Conservation (phyloP, 1,140 invertebrate species). For the Cydia strobilella region DNA sequence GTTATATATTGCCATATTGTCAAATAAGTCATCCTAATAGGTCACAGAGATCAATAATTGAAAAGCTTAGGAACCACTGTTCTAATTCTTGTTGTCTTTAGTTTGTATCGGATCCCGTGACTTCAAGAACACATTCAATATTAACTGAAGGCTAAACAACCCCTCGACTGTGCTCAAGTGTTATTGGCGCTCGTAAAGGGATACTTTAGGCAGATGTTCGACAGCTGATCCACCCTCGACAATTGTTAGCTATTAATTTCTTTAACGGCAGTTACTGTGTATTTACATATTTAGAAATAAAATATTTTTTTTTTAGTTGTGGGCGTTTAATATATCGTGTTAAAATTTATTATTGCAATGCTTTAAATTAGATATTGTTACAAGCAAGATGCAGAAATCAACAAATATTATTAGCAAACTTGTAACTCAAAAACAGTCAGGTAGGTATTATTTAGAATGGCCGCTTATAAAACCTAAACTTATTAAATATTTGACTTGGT, state of each 20-base stretch:
- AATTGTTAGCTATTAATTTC: background rate
- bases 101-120: no score
- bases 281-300: background rate
- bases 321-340: background rate
- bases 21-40: no score
- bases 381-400: background rate
- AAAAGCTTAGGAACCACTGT: background rate
- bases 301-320: background rate
- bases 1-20: no score
- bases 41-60: no score
- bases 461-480: no score
- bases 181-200: background rate
- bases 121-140: slow-evolving; percentile 4
- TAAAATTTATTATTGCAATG: background rate
- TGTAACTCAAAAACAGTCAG: background rate
- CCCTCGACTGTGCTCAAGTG: background rate
- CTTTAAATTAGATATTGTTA: background rate
- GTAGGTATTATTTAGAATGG: no score
- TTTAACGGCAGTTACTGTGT: background rate
- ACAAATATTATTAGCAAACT: background rate
- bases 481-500: no score
- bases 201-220: slow-evolving; percentile 6
- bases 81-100: no score
- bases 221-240: background rate
- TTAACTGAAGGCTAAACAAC: background rate